Conservation (phyloP, 2,888 invertebrate species). For the Embidobia sp. region DNA sequence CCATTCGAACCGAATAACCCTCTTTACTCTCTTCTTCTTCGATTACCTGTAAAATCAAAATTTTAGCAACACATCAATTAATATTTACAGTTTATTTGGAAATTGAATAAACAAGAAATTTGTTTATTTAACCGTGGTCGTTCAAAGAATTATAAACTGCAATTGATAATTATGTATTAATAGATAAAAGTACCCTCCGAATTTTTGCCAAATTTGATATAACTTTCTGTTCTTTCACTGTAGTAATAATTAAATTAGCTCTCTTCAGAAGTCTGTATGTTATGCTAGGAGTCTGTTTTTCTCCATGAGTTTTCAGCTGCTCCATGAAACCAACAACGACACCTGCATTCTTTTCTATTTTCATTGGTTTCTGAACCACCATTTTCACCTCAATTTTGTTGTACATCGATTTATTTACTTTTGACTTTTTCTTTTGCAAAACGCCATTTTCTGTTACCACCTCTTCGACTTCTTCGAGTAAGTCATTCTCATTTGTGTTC, state of each 20-base stretch:
- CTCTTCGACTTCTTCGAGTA: conserved; percentile 7
- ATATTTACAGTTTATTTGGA: too few species aligned
- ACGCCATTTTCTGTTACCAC: conserved; percentile 4
- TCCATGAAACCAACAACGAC: conserved; percentile 75
- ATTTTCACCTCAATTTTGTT: conserved; percentile 78
- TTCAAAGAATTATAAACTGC: too few species aligned
- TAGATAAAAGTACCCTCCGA: conserved; percentile 81
- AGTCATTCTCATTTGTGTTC: conserved; percentile 37
- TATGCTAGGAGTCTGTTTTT: conserved; percentile 69
- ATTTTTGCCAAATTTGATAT: conserved; percentile 83
- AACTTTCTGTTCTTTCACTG: conserved; percentile 84
- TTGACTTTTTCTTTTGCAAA: conserved; percentile 20
- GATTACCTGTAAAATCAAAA: conserved; percentile 80
- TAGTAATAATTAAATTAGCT: conserved; percentile 85
- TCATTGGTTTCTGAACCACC: conserved; percentile 74
- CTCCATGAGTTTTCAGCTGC: conserved; percentile 65
- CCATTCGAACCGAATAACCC: conserved; percentile 83
- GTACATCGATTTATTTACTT: conserved; percentile 51
- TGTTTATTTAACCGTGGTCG: too few species aligned
- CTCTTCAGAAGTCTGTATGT: conserved; percentile 83
- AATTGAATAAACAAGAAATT: too few species aligned
- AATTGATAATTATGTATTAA: too few species aligned
- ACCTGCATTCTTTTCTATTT: conserved; percentile 67
- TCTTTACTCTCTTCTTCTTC: conserved; percentile 83
- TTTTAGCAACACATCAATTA: too few species aligned